Evolutionary conservation across 2,797 vertebrate species (phyloP), one percentile per base, ranked within the genome.

Genomic region (Poeciliopsis presidionis): DNA sequence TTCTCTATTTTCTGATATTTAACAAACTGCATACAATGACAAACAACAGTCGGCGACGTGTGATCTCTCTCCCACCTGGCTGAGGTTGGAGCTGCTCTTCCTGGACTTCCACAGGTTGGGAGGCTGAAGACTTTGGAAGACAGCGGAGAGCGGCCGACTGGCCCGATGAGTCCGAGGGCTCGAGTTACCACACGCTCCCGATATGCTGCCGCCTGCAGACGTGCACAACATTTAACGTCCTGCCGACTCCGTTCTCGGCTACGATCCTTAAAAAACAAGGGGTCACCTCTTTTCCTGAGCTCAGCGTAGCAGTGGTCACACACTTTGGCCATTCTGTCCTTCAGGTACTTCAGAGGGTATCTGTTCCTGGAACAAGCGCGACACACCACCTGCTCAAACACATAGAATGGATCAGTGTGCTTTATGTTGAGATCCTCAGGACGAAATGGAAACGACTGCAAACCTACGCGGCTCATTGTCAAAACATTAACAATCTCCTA

Each of bases 321-420:
- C 81, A 99, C 98, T 96, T 99, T 99, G 81, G 96, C 97, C 93
- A 96, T 90, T 73, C 97, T 93, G 91, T 98, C 97, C 94, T 97
- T 99, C 94, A 99, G 97, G 96, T 99, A 99, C 96, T 97, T 99
- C 83, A 99, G 95, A 11, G 98, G 97, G 89, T 97, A 98, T 94
- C 98, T 97, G 94, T 99, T 98, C 87, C 97, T 95, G 16, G 97
- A 99, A 87, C 98, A 99, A 83, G 97, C 96, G 43, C 97, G 96
- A 88, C 98, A 99, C 83, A 99, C 96, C 70, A 99, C 98, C 98
- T 99, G 92, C 71, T 84, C 76, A 72, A 3, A 82, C 61, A 82
- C 16, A 87, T 25, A 69, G 0, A 61, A 43, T 0, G 5, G 6
- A 83, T 72, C 9, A 74, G 8, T 22, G 1, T 8, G 41, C 9